Evolutionary conservation across 2,888 invertebrate species (phyloP).

Genomic region (Ichneumon xanthorius): DNA sequence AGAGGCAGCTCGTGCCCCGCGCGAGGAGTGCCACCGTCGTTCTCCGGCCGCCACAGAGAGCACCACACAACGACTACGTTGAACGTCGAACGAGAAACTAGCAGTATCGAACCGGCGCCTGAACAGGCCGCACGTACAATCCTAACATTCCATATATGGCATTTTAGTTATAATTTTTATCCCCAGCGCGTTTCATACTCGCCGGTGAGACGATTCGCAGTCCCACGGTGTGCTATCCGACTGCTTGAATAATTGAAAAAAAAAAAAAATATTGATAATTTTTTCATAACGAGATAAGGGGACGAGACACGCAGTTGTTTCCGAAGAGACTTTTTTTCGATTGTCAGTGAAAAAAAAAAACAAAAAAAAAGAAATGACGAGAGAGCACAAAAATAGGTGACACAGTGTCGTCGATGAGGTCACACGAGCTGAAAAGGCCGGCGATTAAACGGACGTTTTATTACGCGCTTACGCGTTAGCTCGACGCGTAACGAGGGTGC

Average conservation of each 20-base stretch:
- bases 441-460: not conserved
- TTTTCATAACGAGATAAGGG: not conserved
- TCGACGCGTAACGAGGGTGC: slow-evolving; percentile 2
- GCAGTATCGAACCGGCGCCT: slow-evolving; percentile 84
- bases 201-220: not conserved
- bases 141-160: slow-evolving; percentile 74
- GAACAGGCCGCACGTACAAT: slow-evolving; percentile 74
- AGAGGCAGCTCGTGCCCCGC: slow-evolving; percentile 46
- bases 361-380: slow-evolving; percentile 13
- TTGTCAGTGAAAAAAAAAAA: slow-evolving; percentile 5
- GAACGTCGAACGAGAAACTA: slow-evolving; percentile 66
- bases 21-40: slow-evolving; percentile 64
- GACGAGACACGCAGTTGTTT: not conserved
- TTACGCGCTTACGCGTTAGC: slow-evolving; percentile 9
- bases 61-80: slow-evolving; percentile 30
- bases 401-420: slow-evolving; percentile 56
- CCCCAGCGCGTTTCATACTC: slow-evolving; percentile 3
- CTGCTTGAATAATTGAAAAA: not conserved
- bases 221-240: not conserved
- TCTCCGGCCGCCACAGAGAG: slow-evolving; percentile 12
- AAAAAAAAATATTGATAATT: not conserved
- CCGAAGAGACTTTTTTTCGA: not conserved
- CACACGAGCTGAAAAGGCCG: slow-evolving; percentile 40
- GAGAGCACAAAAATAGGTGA: slow-evolving; percentile 32
- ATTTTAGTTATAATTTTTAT: slow-evolving; percentile 70